phyloP scores from a whole-genome alignment of 2,888 invertebrate species.

The Acanthococcus lagerstroemiae region DNA sequence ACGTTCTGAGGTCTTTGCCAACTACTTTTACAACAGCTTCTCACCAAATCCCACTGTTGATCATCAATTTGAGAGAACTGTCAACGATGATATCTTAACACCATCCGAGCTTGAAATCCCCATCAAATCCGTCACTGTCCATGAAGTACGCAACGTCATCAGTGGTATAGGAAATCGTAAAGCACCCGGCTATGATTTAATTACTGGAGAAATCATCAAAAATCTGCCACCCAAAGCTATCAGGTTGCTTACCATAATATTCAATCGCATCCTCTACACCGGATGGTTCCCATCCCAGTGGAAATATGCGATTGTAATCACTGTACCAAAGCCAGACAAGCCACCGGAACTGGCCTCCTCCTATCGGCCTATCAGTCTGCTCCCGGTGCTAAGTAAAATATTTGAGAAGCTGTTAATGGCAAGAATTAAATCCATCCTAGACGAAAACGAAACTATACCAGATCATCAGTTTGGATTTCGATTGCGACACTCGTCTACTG shows the following conservation, averaged over 20 bases:
- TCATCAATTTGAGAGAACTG: no score
- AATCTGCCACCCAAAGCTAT: background rate
- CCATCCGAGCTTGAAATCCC: no score
- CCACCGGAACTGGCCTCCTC: background rate
- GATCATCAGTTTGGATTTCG: slow-evolving; percentile 32
- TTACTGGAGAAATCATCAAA: no score
- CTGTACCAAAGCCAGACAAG: background rate
- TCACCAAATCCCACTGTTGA: background rate
- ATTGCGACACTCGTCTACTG: slow-evolving; percentile 15
- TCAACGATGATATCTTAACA: no score
- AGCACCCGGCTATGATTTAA: slow-evolving; percentile 11
- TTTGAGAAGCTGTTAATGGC: slow-evolving; percentile 14
- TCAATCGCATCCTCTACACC: background rate
- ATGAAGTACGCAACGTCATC: no score
- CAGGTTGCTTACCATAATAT: background rate
- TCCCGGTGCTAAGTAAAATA: slow-evolving; percentile 16
- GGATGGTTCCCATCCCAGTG: background rate
- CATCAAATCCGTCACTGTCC: no score
- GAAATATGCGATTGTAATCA: background rate
- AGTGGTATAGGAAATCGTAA: background rate
- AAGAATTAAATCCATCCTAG: background rate
- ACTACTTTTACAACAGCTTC: background rate
- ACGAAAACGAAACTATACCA: slow-evolving; percentile 8
- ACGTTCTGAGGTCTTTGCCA: background rate
- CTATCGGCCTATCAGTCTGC: slow-evolving; percentile 1